Base-by-base conservation (phyloP, 1,140 invertebrate genomes). In the Drosophila ercepeae region DNA sequence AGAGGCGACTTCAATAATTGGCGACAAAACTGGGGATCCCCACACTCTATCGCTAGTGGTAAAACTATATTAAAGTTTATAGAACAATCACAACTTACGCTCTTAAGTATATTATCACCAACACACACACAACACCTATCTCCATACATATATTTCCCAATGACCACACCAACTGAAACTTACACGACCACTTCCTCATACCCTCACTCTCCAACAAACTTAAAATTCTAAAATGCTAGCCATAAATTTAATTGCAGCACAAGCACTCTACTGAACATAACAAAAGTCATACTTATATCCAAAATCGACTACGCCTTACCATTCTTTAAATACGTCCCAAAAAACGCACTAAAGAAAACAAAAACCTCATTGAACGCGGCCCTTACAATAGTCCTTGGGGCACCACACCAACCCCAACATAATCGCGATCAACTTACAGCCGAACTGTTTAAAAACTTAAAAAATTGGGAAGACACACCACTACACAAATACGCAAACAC, bases 121-220 rank as follows among this genome's bases (percentile, higher is more conserved):
- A 27, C 25, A 7, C 6, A 27, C 5, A 25, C 23, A 25, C 23
- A 25, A 25, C 23, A 25, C 23, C 7, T 25, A 5, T 1, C 7
- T 8, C 5, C 5, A 27, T 8, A 27, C 8, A 7, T 6, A 27
- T 6, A 6, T 27, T 27, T n/a, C n/a, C n/a, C n/a, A n/a, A n/a
- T n/a, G n/a, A n/a, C n/a, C n/a, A n/a, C n/a, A n/a, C n/a, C 61
- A 27, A 23, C 6, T 34, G 48, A 19, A 57, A 18, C 23, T 42
- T n/a, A 32, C 44, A 46, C 13, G 25, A 13, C 8, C 3, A 23
- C n/a, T 8, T 19, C 25, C 44, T 46, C n/a, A 46, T 46, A 46
- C 19, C 44, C 23, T 46, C 23, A 13, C 44, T 46, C 4, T 27
- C 19, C 44, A 46, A 27, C 19, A 46, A 46, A 27, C 44, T 13